Evolutionary conservation across 2,797 vertebrate species (phyloP), one percentile per base, ranked within the genome.

Genomic region (Tapera naevia): DNA sequence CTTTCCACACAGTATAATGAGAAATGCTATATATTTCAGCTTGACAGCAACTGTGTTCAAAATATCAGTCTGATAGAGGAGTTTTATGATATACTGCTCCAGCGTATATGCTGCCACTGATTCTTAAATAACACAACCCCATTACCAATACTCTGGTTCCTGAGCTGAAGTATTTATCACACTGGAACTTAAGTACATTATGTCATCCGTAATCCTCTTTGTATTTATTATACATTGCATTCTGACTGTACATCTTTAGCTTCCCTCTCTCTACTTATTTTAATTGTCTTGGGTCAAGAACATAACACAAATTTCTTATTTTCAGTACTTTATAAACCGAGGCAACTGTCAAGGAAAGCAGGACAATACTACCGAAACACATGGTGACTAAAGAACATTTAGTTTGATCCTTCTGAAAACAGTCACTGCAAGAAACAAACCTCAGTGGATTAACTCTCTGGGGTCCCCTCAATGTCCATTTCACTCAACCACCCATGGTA

Each of bases 361-460:
- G 37, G 25, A 66, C 13, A 81, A 7, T 17, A 12, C 25, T 82
- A 45, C n/a, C 16, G 41, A 87, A 80, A 60, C 33, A 37, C 9
- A 27, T 0, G 1, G 13, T 19, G 6, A 53, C n/a, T 54, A 27
- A 80, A 0, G 3, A 74, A 19, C 10, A 7, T 22, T 24, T 25
- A 45, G 27, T 46, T 64, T 72, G 76, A 5, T 7, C 24, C 19
- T 37, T 16, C 7, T 67, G 48, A 67, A 86, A 76, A 50, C 24
- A 54, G 35, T 39, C 48, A 70, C 9, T 37, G 9, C 9, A 30
- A 64, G n/a, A 70, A 41, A 65, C 6, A 79, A 69, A 35, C 22
- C 53, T 70, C 25, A 43, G 35, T n/a, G 43, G 22, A 80, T 85
- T 70, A 80, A 51, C 41, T 83, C 43, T 73, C 27, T 54, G 37